Evolutionary conservation across 2,888 invertebrate species (phyloP).

Genomic region (Liposcelis brunnea): DNA sequence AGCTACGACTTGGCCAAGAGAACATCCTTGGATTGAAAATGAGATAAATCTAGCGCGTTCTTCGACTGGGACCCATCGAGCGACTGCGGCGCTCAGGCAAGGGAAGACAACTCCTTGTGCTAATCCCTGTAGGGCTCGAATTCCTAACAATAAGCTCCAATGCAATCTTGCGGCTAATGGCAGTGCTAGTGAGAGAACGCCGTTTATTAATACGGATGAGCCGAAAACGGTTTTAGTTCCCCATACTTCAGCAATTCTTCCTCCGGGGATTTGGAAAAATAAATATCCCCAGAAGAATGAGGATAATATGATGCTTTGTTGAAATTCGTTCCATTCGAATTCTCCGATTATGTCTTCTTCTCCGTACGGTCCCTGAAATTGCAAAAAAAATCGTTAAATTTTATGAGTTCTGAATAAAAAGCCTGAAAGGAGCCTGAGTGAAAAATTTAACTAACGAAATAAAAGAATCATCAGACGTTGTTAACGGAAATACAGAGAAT

Average conservation of each 20-base stretch:
- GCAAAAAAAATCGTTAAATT: no score
- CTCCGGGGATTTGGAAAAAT: constrained; percentile 27
- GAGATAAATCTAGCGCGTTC: constrained; percentile 17
- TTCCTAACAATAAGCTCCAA: constrained; percentile 23
- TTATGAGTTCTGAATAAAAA: no score
- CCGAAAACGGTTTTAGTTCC: constrained; percentile 30
- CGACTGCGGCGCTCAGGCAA: constrained; percentile 17
- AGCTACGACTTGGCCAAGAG: constrained; percentile 29
- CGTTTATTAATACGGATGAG: constrained; percentile 25
- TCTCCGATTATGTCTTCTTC: constrained; percentile 12
- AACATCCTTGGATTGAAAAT: constrained; percentile 16
- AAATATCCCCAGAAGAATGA: constrained; percentile 31
- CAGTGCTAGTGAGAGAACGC: constrained; percentile 25
- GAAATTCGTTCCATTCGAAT: constrained; percentile 23
- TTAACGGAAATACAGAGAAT: no score
- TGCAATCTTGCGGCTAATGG: constrained; percentile 25
- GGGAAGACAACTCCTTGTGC: constrained; percentile 21
- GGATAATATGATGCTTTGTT: constrained; percentile 24
- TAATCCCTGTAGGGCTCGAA: constrained; percentile 27
- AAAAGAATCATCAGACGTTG: no score
- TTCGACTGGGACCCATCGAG: constrained; percentile 15
- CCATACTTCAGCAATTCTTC: constrained; percentile 24
- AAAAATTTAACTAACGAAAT: no score
- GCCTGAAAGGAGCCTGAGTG: no score
- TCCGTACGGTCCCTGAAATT: not conserved